Base-by-base conservation (phyloP, 30 jellyfish, hydroid and myxozoan genomes). In the Rhopilema esculentum region DNA sequence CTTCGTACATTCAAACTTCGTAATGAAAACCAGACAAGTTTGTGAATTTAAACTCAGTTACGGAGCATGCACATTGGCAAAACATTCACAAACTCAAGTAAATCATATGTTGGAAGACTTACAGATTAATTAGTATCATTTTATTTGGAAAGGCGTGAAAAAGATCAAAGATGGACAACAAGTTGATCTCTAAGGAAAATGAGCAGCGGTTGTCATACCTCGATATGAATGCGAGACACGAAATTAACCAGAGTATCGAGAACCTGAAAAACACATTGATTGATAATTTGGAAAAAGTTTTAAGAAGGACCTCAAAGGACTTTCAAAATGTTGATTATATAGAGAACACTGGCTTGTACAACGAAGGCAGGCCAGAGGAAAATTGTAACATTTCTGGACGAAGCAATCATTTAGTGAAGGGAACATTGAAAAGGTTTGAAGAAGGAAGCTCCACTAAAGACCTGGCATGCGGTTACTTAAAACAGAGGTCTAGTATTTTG, bases 401-500 rank as follows among this genome's bases (percentile, higher is more conserved):
- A n/a, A 4, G 16, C 32, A 32, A 22, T 16, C 30, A 23, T 28
- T 19, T 28, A n/a, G 20, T 4, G 30, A 24, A 20, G 64, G 82
- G 33, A 32, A 25, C 61, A 63, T n/a, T n/a, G n/a, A n/a, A n/a
- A n/a, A n/a, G n/a, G 16, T 12, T 8, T 49, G 63, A 32, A 53
- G 79, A 61, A 24, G 32, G 80, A 0, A 72, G 80, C 22, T 70
- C 82, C 31, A 18, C 49, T 8, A 66, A 72, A 27, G 88, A 74
- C 32, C 75, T 85, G 19, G 94, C 94, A 1, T 29, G 72, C 65
- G 0, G 51, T 27, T 85, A 75, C 27, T 9, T 75, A 32, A 66
- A 64, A 50, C 88, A 85, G 33, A 85, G 88, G 66, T 69, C 66
- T 27, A 75, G 63, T 66, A 19, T 73, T 9, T 27, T 72, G 51